A percentile compares a stretch with the other conserved stretches of the same genome.
phyloP scores from a whole-genome alignment of 1,140 invertebrate species.

The Drosophila persimilis region DNA sequence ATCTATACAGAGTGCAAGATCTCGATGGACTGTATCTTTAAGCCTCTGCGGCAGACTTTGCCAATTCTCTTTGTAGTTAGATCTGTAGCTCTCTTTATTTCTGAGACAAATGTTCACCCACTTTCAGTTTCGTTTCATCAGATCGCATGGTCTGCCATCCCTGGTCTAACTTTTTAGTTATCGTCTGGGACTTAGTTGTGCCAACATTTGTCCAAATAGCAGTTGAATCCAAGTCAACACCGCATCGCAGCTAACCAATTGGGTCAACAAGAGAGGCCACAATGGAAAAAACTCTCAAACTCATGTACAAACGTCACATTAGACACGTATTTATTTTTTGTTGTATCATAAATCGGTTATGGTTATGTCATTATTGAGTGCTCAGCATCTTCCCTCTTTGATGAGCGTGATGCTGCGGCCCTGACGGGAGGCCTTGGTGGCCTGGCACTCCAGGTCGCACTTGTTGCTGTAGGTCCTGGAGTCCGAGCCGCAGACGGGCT shows the following conservation, averaged over 20 bases:
- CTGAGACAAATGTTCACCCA: no score
- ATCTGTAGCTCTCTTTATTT: no score
- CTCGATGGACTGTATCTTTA: no score
- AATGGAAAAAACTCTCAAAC: background rate
- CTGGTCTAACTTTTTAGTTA: conserved; percentile 8
- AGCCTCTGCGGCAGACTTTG: no score
- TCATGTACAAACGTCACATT: conserved; percentile 12
- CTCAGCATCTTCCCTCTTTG: conserved; percentile 48
- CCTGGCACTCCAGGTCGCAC: conserved; percentile 55
- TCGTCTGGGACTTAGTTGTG: conserved; percentile 11
- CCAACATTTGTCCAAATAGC: conserved; percentile 40
- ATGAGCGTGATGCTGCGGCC: conserved; percentile 37
- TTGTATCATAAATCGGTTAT: background rate
- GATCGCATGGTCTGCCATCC: background rate
- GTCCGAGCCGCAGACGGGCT: conserved; percentile 65
- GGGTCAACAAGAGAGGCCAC: conserved; percentile 40
- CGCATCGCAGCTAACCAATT: conserved; percentile 22
- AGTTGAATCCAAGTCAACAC: conserved; percentile 10
- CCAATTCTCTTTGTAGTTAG: no score
- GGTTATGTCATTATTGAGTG: background rate
- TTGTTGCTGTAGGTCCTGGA: conserved; percentile 55
- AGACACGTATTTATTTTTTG: conserved; percentile 10
- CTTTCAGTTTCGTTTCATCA: background rate
- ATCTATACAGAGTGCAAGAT: no score
- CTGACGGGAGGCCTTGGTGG: conserved; percentile 17